These are phyloP conservation scores for Saimiri boliviensis DNA, from an alignment of 2,113 vertebrate species.

Conservation along the genomic window DNA sequence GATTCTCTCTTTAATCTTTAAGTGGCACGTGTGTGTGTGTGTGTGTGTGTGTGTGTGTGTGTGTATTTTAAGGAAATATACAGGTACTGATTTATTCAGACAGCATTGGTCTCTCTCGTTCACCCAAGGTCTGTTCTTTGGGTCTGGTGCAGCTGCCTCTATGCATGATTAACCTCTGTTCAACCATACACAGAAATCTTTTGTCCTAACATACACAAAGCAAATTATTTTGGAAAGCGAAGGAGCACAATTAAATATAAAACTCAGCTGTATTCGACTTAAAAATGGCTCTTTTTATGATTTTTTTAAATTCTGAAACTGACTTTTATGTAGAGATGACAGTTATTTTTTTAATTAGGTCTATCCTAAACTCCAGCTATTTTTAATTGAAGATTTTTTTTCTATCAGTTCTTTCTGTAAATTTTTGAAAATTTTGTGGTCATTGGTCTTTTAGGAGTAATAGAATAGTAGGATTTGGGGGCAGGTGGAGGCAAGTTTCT, in stretches of 20 bases:
- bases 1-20: slow-evolving; percentile 55
- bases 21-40: neutral
- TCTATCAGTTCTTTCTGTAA: slow-evolving; percentile 27
- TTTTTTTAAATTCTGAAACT: slow-evolving; percentile 64
- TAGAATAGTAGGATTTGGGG: slow-evolving; percentile 27
- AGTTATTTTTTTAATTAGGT: slow-evolving; percentile 70
- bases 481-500: slow-evolving; percentile 66
- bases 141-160: slow-evolving; percentile 88
- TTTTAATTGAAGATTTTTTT: slow-evolving; percentile 29
- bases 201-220: slow-evolving; percentile 98
- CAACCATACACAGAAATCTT: slow-evolving; percentile 94
- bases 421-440: slow-evolving; percentile 38
- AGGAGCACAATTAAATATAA: slow-evolving; percentile 89
- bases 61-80: slow-evolving; percentile 58
- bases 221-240: slow-evolving; percentile 98
- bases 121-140: slow-evolving; percentile 85
- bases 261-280: slow-evolving; percentile 86
- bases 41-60: neutral
- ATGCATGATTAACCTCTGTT: slow-evolving; percentile 95
- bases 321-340: slow-evolving; percentile 62
- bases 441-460: neutral
- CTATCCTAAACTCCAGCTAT: slow-evolving; percentile 34
- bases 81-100: slow-evolving; percentile 87
- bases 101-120: slow-evolving; percentile 72
- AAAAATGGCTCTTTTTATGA: slow-evolving; percentile 71